Percentiles rank a stretch among this genome's conserved stretches.
phyloP scores from a whole-genome alignment of 2,113 vertebrate species.

The Campylomormyrus numenius region DNA sequence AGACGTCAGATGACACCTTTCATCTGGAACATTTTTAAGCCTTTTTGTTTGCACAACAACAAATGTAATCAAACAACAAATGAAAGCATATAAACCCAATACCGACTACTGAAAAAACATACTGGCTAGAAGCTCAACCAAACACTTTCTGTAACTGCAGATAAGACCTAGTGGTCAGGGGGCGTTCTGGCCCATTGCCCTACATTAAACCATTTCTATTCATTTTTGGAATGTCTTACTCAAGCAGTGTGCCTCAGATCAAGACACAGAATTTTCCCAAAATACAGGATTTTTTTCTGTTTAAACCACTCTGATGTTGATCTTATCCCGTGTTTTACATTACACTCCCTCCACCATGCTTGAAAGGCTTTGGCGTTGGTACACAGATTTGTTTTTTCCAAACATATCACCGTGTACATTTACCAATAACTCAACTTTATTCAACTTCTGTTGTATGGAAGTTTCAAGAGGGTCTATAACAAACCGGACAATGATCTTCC shows the following conservation, averaged over 20 bases:
- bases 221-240: background rate
- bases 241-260: background rate
- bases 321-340: background rate
- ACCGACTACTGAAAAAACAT: background rate
- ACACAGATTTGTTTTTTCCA: background rate
- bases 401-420: background rate
- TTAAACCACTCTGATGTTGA: background rate
- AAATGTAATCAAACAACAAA: background rate
- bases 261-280: background rate
- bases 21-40: background rate
- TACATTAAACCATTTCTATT: background rate
- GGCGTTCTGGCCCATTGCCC: background rate
- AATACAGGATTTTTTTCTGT: background rate
- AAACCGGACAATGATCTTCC: background rate
- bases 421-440: background rate
- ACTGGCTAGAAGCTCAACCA: background rate
- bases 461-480: background rate
- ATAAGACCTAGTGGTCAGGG: background rate
- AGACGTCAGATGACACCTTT: background rate
- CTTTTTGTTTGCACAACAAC: background rate
- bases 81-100: background rate
- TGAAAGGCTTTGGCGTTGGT: background rate
- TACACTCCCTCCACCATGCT: background rate
- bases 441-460: background rate
- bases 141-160: background rate